These are phyloP conservation scores for Folsomia candida DNA, from an alignment of 2,888 invertebrate genomes.

Conservation along the genomic window DNA sequence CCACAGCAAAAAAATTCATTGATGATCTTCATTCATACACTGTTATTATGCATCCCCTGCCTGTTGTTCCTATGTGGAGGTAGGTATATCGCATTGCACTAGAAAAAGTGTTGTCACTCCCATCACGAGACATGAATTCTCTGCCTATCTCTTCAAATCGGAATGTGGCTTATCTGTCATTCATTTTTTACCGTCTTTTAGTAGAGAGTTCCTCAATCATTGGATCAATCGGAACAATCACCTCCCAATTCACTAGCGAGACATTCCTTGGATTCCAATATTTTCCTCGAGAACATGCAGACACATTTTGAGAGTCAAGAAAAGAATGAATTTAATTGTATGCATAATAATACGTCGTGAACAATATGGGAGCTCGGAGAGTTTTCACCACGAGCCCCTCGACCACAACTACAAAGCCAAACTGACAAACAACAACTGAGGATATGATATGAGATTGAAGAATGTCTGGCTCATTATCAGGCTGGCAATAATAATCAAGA, in stretches of 20 bases:
- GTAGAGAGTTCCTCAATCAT: slow-evolving; percentile 43
- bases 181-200: slow-evolving; percentile 33
- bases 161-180: slow-evolving; percentile 19
- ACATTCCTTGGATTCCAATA: slow-evolving; percentile 1
- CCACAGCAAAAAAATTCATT: slow-evolving; percentile 2
- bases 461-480: slow-evolving; percentile 1
- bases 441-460: background rate
- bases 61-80: too few relatives aligned
- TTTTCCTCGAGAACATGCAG: background rate
- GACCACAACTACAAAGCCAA: background rate
- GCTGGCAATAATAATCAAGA: background rate
- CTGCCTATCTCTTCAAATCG: background rate
- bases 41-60: background rate
- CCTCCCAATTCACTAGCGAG: background rate
- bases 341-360: background rate
- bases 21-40: background rate
- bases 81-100: background rate
- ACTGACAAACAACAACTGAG: background rate
- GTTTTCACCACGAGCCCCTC: background rate
- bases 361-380: background rate
- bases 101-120: slow-evolving; percentile 1
- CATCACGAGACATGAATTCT: background rate
- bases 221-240: slow-evolving; percentile 22
- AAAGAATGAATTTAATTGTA: slow-evolving; percentile 3
- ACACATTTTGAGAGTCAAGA: background rate